phyloP scores from a whole-genome alignment of 2,113 vertebrate genomes.

The Hylia prasina region DNA sequence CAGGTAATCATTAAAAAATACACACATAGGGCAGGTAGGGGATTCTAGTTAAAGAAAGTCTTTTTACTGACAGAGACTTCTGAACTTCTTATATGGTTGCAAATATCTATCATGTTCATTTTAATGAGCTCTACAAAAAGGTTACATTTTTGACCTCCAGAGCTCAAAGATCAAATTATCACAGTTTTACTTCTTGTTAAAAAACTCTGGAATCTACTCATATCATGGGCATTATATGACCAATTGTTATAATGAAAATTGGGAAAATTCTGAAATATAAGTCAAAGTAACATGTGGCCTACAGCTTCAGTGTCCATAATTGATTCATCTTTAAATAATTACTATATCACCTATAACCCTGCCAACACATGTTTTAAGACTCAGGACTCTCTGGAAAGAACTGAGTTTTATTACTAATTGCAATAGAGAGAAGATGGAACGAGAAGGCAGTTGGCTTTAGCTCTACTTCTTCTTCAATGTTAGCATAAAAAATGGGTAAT shows the following conservation, averaged over 20 bases:
- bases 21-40: neutral
- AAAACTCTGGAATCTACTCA: conserved; percentile 22
- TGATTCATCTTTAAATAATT: conserved; percentile 54
- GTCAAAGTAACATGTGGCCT: conserved; percentile 20
- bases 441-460: neutral
- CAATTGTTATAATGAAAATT: conserved; percentile 31
- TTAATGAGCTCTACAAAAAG: conserved; percentile 54
- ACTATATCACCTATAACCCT: conserved; percentile 47
- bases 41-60: neutral
- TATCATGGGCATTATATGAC: neutral
- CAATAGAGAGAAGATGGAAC: neutral
- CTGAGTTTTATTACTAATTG: neutral
- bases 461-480: neutral
- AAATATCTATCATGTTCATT: conserved; percentile 6
- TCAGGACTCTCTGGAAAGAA: neutral
- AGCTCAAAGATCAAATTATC: conserved; percentile 47
- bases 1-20: neutral
- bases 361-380: conserved; percentile 9
- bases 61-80: neutral
- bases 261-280: conserved; percentile 13
- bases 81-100: neutral
- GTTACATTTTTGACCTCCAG: conserved; percentile 18
- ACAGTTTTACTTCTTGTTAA: conserved; percentile 19
- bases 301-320: conserved; percentile 17
- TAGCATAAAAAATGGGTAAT: neutral